phyloP scores from a whole-genome alignment of 2,797 vertebrate species.

The Acanthurus lineatus region DNA sequence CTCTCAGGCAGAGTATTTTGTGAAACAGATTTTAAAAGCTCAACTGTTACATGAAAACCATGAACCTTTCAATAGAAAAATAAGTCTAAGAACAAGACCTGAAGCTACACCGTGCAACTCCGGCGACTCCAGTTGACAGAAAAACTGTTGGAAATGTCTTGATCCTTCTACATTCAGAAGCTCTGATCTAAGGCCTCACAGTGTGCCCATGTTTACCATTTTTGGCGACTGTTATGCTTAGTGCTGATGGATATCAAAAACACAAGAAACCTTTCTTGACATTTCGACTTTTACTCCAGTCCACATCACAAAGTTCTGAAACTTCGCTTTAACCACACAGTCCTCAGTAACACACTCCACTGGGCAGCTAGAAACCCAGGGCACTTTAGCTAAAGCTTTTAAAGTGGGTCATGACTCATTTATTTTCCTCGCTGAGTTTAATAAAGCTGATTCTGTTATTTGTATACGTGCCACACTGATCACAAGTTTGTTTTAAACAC shows the following conservation, averaged over 20 bases:
- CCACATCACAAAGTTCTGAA: slow-evolving; percentile 3
- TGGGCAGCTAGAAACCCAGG: neutral
- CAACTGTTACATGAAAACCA: neutral
- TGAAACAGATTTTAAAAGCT: neutral
- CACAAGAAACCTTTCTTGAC: neutral
- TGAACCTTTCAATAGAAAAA: neutral
- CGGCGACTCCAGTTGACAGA: neutral
- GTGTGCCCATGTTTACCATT: neutral
- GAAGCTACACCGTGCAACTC: neutral
- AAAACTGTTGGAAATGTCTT: neutral
- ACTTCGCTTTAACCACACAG: neutral
- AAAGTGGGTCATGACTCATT: neutral
- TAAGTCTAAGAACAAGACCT: neutral
- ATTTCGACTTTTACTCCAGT: neutral
- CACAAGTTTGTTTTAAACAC: neutral
- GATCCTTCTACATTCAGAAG: neutral
- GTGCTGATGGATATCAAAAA: neutral
- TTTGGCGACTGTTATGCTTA: neutral
- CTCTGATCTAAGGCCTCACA: neutral
- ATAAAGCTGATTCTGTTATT: neutral
- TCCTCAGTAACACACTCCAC: neutral
- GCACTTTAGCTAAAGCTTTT: neutral
- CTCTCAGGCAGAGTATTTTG: neutral
- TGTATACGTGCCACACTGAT: slow-evolving; percentile 5
- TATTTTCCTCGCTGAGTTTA: slow-evolving; percentile 10